phyloP scores from a whole-genome alignment of 2,888 invertebrate species.

The Conus canariensis region DNA sequence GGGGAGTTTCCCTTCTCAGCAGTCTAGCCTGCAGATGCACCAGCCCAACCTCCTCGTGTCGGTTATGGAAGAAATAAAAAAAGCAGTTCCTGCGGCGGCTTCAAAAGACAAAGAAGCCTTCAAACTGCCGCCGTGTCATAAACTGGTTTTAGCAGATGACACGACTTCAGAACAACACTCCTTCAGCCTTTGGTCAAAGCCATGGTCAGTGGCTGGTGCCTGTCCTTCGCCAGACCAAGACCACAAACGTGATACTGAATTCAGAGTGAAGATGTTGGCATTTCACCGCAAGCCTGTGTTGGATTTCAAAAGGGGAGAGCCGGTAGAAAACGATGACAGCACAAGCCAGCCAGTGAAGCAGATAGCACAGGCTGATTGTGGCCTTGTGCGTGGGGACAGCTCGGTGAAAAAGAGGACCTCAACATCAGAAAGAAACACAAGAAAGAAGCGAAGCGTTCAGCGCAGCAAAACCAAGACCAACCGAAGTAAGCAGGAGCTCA shows the following conservation, averaged over 20 bases:
- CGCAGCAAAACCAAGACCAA: neutral
- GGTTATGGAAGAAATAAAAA: neutral
- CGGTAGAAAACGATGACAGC: neutral
- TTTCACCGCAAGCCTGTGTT: neutral
- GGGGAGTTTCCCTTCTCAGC: neutral
- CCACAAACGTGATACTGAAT: neutral
- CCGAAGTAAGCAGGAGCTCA: neutral
- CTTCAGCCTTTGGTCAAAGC: neutral
- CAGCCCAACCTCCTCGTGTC: neutral
- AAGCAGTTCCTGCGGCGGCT: neutral
- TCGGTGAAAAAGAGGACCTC: neutral
- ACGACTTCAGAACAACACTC: neutral
- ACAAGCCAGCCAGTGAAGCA: neutral
- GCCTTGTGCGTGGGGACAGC: neutral
- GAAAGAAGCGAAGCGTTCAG: conserved; percentile 25
- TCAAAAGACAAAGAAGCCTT: neutral
- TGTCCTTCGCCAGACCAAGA: neutral
- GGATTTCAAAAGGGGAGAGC: neutral
- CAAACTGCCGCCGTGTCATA: neutral
- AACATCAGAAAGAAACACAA: neutral
- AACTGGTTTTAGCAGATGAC: neutral
- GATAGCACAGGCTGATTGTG: neutral
- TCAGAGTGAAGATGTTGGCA: neutral
- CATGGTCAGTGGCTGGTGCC: neutral
- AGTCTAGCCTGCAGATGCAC: neutral